These are phyloP conservation scores for Mystacides longicornis DNA, from an alignment of 2,888 invertebrate species.

Conservation along the genomic window DNA sequence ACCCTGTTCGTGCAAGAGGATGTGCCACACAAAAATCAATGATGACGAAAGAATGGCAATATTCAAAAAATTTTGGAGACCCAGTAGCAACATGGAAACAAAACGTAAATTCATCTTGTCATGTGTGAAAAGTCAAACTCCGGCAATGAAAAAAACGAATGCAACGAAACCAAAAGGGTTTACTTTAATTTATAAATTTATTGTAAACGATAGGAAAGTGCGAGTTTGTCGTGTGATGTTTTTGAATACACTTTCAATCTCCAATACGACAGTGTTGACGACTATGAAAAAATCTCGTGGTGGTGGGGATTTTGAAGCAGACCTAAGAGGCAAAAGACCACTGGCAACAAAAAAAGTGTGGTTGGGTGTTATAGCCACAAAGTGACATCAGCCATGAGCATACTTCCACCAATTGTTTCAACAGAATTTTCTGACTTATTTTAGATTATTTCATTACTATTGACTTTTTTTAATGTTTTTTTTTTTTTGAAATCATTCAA, in stretches of 20 bases:
- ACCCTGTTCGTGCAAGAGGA: not conserved
- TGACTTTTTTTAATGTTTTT: no score
- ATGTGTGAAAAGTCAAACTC: not conserved
- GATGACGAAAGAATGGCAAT: not conserved
- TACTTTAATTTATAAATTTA: not conserved
- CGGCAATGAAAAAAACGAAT: no score
- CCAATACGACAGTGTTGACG: not conserved
- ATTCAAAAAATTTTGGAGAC: not conserved
- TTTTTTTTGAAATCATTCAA: no score
- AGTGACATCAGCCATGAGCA: no score
- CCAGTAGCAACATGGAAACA: not conserved
- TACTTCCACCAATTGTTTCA: no score
- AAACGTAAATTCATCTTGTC: not conserved
- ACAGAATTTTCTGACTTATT: no score
- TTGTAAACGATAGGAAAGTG: not conserved
- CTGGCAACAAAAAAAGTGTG: not conserved
- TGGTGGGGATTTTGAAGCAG: not conserved
- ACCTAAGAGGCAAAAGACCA: not conserved
- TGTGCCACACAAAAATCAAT: not conserved
- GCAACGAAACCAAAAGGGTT: not conserved
- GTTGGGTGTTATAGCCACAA: no score
- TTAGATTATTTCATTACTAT: no score
- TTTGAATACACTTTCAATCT: not conserved
- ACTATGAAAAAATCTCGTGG: not conserved
- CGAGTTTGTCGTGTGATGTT: not conserved